Base-by-base conservation (phyloP, 1,140 invertebrate genomes). In the Antheraea pernyi region DNA sequence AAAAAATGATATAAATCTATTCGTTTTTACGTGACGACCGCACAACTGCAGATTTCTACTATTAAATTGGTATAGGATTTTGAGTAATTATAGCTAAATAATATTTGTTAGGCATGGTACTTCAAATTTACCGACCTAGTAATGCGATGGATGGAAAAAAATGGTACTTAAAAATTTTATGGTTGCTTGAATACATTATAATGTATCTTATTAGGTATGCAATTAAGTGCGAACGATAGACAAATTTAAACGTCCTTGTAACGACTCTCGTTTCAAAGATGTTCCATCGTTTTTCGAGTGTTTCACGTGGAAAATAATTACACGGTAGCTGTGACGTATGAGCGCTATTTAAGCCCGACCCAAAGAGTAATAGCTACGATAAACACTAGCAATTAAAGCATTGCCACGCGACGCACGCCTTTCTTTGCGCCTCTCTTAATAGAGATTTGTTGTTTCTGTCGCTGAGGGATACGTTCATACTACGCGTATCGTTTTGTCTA, bases 381-480 rank as follows among this genome's bases (percentile, higher is more conserved):
- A 91, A 91, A 90, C 87, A 86, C 76, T 80, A 78, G 81, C 88
- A 91, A 91, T 90, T 90, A 90, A 91, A 91, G 81, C 86, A 91
- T 90, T 88, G 89, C 86, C 75, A 90, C 79, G 79, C 88, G 88
- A 90, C 88, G 86, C 86, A 88, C 86, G 89, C 83, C 76, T 88
- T 88, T 90, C 88, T 89, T 89, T 89, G 79, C 87, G 83, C 87
- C 82, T 83, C 76, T 73, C 75, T 77, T 91, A 89, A 91, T 91
- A 82, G 82, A 84, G 86, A 89, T 89, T 88, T 88, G 84, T 87
- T 81, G 37, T 48, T 63, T 37, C 22, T n/a, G 4, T 37, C 61
- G 61, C 18, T 37, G 13, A 63, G 22, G 19, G 30, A 19, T 63
- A 10, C 36, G 61, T 63, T 63, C 61, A 37, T 63, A 63, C 61